phyloP scores from a whole-genome alignment of 2,113 vertebrate species.

The Blennius ocellaris region DNA sequence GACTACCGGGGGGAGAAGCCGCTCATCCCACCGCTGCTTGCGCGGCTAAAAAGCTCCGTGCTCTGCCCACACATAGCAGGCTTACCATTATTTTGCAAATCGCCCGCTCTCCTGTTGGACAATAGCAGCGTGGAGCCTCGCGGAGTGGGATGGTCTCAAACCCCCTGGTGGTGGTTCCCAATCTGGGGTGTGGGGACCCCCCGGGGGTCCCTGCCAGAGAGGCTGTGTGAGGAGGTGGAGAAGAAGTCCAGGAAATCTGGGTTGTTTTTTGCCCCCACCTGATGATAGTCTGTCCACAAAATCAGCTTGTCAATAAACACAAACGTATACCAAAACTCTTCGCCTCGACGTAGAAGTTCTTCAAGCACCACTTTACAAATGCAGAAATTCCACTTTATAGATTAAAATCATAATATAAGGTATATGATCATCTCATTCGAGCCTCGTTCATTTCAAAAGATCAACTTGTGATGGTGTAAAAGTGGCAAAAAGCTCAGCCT shows the following conservation, averaged over 20 bases:
- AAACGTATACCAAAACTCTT: too few relatives aligned
- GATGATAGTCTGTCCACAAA: too few relatives aligned
- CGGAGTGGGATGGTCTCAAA: constrained; percentile 60
- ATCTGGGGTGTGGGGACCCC: constrained; percentile 61
- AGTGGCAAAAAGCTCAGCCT: background rate
- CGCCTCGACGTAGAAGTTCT: too few relatives aligned
- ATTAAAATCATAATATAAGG: too few relatives aligned
- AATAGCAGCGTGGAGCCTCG: constrained; percentile 69
- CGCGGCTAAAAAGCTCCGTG: background rate
- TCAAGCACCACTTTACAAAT: too few relatives aligned
- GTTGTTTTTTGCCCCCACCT: too few relatives aligned
- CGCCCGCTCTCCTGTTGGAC: constrained; percentile 64
- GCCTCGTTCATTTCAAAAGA: background rate
- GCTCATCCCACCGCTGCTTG: constrained; percentile 31
- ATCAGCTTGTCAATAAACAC: too few relatives aligned
- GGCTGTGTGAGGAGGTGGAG: background rate
- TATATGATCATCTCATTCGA: too few relatives aligned
- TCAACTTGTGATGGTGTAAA: constrained; percentile 14
- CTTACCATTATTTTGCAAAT: constrained; percentile 72
- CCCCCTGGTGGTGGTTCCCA: constrained; percentile 41
- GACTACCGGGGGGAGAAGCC: constrained; percentile 7
- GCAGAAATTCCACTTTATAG: too few relatives aligned
- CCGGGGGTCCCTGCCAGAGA: constrained; percentile 24
- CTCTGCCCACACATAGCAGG: constrained; percentile 24
- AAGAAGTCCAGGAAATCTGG: constrained; percentile 11